These are phyloP conservation scores for Zeus faber DNA, from an alignment of 2,113 vertebrate species.

Conservation along the genomic window DNA sequence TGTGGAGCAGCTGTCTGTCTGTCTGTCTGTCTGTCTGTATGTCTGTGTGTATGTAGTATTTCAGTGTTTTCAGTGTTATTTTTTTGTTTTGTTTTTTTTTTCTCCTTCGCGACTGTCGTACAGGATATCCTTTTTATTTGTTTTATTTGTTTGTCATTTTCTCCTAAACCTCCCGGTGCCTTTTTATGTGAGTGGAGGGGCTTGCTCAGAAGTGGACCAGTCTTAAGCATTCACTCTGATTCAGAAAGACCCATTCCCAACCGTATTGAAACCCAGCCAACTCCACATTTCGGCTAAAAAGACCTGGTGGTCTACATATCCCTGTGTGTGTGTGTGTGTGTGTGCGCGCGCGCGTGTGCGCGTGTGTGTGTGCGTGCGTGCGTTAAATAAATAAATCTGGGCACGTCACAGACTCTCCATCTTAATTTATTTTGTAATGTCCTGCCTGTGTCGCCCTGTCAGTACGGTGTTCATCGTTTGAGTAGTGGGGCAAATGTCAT, in stretches of 20 bases:
- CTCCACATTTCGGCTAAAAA: constrained; percentile 27
- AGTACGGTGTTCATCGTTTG: constrained; percentile 54
- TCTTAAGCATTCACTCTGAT: constrained; percentile 44
- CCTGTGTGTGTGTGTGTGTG: no score
- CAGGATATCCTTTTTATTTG: no score
- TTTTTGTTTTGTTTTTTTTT: background rate
- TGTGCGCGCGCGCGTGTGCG: no score
- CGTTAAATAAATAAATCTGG: no score
- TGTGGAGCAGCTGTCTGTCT: background rate
- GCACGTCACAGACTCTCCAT: constrained; percentile 38
- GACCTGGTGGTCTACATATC: background rate
- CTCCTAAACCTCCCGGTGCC: background rate
- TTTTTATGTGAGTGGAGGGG: background rate
- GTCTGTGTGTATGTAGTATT: constrained; percentile 12
- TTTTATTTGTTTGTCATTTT: background rate
- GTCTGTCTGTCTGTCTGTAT: background rate
- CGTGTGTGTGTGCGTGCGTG: no score
- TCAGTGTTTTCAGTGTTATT: background rate
- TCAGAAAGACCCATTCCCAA: constrained; percentile 45
- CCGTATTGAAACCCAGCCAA: constrained; percentile 30
- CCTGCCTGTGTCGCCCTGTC: constrained; percentile 78
- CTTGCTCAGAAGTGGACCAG: constrained; percentile 62
- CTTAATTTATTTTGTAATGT: constrained; percentile 68
- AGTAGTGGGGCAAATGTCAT: constrained; percentile 46
- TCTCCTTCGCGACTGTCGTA: no score